phyloP scores from a whole-genome alignment of 2,113 vertebrate species.

The Falco punctatus region DNA sequence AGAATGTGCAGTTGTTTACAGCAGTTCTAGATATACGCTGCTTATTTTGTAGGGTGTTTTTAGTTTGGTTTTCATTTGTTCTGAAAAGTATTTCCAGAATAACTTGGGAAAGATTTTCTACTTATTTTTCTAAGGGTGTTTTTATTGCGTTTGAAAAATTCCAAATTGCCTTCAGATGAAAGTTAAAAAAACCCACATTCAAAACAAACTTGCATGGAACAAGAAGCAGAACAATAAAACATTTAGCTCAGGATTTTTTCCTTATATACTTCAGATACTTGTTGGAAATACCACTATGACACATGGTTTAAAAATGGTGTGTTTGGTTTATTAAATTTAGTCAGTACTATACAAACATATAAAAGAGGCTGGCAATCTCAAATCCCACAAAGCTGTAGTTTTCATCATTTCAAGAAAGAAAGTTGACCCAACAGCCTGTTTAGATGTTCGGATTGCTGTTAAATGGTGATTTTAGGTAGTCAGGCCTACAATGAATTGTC shows the following conservation, averaged over 20 bases:
- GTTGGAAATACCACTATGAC: constrained; percentile 35
- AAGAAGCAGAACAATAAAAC: constrained; percentile 60
- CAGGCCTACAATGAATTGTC: constrained; percentile 66
- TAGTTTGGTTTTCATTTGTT: constrained; percentile 4
- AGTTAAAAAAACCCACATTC: constrained; percentile 36
- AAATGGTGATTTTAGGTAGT: constrained; percentile 24
- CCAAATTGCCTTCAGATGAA: constrained; percentile 37
- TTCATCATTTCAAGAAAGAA: neutral
- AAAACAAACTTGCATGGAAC: constrained; percentile 66
- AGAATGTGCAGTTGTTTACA: constrained; percentile 26
- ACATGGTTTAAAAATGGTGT: constrained; percentile 45
- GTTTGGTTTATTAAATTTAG: constrained; percentile 44
- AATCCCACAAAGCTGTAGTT: constrained; percentile 29
- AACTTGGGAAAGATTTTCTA: constrained; percentile 34
- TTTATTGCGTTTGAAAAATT: constrained; percentile 53
- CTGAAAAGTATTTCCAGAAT: constrained; percentile 32
- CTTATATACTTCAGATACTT: constrained; percentile 26
- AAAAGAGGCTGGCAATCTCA: constrained; percentile 43
- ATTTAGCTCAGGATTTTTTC: constrained; percentile 63
- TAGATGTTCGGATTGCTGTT: constrained; percentile 25
- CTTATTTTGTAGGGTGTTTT: neutral
- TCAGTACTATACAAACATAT: neutral
- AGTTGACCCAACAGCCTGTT: constrained; percentile 1
- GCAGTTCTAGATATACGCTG: constrained; percentile 11
- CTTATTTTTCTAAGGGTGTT: neutral